Evolutionary conservation across 2,888 invertebrate species (phyloP).

Genomic region (Papilio demoleus): DNA sequence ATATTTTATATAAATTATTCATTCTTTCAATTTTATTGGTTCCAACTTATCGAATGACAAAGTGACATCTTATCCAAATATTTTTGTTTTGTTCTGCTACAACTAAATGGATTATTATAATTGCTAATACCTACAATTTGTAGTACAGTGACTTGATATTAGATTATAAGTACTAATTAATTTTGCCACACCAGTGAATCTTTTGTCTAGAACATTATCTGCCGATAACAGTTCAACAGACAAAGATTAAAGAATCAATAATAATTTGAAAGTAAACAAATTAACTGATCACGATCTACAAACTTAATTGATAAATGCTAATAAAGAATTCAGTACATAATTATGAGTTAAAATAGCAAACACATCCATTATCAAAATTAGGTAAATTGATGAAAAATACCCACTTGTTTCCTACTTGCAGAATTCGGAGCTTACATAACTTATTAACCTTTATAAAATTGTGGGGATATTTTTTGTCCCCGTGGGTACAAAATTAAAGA

Average conservation of each 20-base stretch:
- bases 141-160: not conserved
- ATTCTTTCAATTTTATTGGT: not conserved
- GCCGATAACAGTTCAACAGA: not conserved
- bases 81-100: not conserved
- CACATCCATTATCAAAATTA: not conserved
- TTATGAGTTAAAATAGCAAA: no score
- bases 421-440: no score
- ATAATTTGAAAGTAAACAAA: not conserved
- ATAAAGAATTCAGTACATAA: no score
- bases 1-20: no score
- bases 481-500: no score
- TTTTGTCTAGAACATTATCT: slow-evolving; percentile 5
- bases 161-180: slow-evolving; percentile 4
- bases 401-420: no score
- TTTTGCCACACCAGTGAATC: not conserved
- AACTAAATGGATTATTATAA: not conserved
- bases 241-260: not conserved
- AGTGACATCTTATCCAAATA: not conserved
- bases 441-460: no score
- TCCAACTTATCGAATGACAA: not conserved
- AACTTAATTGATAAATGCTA: no score
- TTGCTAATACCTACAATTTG: not conserved
- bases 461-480: no score
- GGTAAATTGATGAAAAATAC: no score
- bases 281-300: not conserved